Conservation (phyloP, 2,113 vertebrate genomes). For the Chloropsis cyanopogon region DNA sequence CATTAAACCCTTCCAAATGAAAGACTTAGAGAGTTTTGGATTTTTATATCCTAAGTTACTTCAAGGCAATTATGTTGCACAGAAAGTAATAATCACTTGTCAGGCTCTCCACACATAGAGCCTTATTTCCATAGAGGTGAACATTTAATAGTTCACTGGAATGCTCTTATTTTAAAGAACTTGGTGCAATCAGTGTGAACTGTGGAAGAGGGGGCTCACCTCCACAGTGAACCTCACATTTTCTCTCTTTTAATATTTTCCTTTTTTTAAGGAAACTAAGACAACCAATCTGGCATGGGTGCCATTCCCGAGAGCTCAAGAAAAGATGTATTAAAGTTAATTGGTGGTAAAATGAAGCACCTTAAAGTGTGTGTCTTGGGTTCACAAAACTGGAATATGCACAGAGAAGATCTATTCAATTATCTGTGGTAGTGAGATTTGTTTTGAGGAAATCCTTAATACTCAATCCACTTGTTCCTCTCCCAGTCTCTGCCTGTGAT, state of each 20-base stretch:
- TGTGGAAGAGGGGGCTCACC: too few species aligned
- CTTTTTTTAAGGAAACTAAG: not conserved
- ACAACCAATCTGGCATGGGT: constrained; percentile 20
- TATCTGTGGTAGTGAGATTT: not conserved
- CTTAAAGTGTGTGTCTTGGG: constrained; percentile 3
- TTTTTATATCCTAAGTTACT: not conserved
- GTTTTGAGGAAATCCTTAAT: constrained; percentile 23
- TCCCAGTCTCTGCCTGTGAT: not conserved
- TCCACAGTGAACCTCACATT: constrained; percentile 17
- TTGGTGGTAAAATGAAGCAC: constrained; percentile 55
- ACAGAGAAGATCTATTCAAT: constrained; percentile 32
- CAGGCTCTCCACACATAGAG: constrained; percentile 30
- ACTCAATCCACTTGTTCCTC: not conserved
- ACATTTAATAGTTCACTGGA: constrained; percentile 42
- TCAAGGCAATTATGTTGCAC: constrained; percentile 20
- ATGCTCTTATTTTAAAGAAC: constrained; percentile 53
- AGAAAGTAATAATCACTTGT: constrained; percentile 60
- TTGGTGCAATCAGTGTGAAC: constrained; percentile 38
- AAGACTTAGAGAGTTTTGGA: not conserved
- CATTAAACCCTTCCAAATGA: constrained; percentile 1
- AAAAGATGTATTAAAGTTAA: constrained; percentile 56
- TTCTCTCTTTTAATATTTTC: not conserved
- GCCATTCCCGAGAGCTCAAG: constrained; percentile 10
- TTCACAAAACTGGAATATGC: constrained; percentile 24
- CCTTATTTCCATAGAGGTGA: constrained; percentile 59